Percentiles rank a stretch among this genome's conserved stretches.
These are phyloP conservation scores for Drosophila melanica DNA, from an alignment of 1,140 invertebrate species.

Conservation along the genomic window DNA sequence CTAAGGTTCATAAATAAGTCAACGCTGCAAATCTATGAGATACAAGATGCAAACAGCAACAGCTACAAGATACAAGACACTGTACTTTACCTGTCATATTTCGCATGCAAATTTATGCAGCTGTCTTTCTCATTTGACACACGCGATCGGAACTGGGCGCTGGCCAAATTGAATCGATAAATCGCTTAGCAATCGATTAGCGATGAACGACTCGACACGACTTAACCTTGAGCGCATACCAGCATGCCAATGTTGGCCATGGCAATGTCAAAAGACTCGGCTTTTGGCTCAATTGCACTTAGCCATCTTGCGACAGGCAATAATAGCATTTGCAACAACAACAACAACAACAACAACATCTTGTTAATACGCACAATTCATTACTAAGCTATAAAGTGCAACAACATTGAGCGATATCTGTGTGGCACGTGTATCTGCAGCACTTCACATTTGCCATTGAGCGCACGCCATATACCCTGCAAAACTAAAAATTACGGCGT, in stretches of 20 bases:
- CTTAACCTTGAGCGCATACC: constrained; percentile 19
- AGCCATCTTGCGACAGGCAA: constrained; percentile 26
- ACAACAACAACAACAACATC: constrained; percentile 7
- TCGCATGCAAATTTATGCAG: constrained; percentile 40
- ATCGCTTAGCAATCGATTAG: constrained; percentile 27
- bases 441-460: constrained; percentile 21
- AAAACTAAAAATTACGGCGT: background rate
- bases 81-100: constrained; percentile 45
- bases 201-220: constrained; percentile 23
- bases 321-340: constrained; percentile 1
- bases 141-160: constrained; percentile 31
- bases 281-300: constrained; percentile 7
- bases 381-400: constrained; percentile 24
- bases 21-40: constrained; percentile 23
- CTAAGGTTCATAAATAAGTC: constrained; percentile 27
- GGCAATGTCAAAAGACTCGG: constrained; percentile 10
- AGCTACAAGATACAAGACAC: constrained; percentile 33
- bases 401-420: constrained; percentile 20
- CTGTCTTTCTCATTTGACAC: constrained; percentile 16
- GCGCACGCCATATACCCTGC: constrained; percentile 28
- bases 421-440: constrained; percentile 42
- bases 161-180: constrained; percentile 29
- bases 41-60: background rate
- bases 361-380: constrained; percentile 40
- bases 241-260: background rate